Evolutionary conservation across 2,888 invertebrate species (phyloP).

Genomic region (Philereme transversata): DNA sequence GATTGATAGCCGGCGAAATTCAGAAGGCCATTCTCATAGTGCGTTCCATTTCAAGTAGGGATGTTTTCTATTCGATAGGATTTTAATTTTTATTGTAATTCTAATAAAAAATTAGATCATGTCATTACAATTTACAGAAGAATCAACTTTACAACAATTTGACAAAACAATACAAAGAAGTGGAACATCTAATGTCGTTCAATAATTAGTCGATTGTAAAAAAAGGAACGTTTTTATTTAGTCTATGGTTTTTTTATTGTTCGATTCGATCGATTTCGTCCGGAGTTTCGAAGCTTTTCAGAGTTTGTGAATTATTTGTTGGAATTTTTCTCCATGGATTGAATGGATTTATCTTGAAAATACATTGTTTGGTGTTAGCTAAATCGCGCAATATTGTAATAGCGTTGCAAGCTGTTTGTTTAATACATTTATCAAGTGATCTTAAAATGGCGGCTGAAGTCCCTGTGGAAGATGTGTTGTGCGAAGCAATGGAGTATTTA

Average conservation of each 20-base stretch:
- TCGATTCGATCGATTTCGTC: slow-evolving; percentile 41
- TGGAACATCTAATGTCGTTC: background rate
- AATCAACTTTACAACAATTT: too few relatives aligned
- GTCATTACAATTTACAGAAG: too few relatives aligned
- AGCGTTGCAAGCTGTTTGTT: background rate
- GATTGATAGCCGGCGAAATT: slow-evolving; percentile 66
- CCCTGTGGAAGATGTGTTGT: slow-evolving; percentile 67
- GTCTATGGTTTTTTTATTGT: slow-evolving; percentile 68
- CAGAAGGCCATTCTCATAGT: slow-evolving; percentile 45
- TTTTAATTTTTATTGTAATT: slow-evolving; percentile 10
- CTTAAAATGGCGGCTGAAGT: slow-evolving; percentile 70
- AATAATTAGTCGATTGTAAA: slow-evolving; percentile 13
- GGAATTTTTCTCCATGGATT: too few relatives aligned
- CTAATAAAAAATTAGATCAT: background rate
- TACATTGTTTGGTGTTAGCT: background rate
- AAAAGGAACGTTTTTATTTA: slow-evolving; percentile 55
- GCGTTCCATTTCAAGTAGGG: slow-evolving; percentile 62
- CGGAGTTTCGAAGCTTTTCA: slow-evolving; percentile 29
- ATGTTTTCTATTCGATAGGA: slow-evolving; percentile 32
- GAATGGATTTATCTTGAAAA: background rate
- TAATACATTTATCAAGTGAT: slow-evolving; percentile 1
- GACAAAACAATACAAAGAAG: background rate
- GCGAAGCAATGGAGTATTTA: slow-evolving; percentile 76
- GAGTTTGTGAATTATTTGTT: slow-evolving; percentile 18
- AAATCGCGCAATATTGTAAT: background rate